Evolutionary conservation across 2,888 invertebrate species (phyloP), one percentile per base, ranked within the genome.

Genomic region (Drosophila stalkeri): DNA sequence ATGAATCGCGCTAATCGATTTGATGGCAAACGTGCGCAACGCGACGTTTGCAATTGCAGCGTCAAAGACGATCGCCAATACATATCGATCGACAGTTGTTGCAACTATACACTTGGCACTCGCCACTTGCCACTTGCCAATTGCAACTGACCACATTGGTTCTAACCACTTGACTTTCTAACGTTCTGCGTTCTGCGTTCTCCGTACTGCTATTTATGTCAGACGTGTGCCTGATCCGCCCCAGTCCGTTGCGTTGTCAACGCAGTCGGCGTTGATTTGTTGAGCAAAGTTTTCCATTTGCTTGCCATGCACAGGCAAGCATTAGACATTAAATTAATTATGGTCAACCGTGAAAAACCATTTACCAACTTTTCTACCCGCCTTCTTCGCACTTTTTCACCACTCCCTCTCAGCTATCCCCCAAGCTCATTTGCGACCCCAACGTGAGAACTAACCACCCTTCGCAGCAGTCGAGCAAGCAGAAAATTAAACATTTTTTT

Each of bases 1-100:
- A 68, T 67, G 79, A 74, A 47, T 71, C 64, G 41, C 31, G 81
- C 81, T 85, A 85, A 85, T 85, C 85, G 85, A 85, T 85, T 85
- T 78, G 82, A 75, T 84, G 87, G 56, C 80, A 73, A 82, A 87
- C 87, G 87, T 87, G 85, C 60, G 44, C 63, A 51, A 23, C 63
- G 18, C 41, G 35, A 61, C 33, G 35, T 14, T 61, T 16, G 65
- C 52, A 23, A 47, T 44, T 14, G 39, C 64, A 64, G 18, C 52
- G 47, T 35, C 33, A 6, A n/a, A 39, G 49, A 18, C 35, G 63
- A 69, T 71, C 49, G 20, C 79, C 43, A 66, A 39, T 60, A 65
- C 59, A 62, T 57, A 81, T 77, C 79, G 67, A 73, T 80, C 67
- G 75, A 46, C 51, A 54, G 63, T 64, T 66, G 56, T 59, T 52